These are phyloP conservation scores for Regulus satrapa DNA, from an alignment of 2,113 vertebrate species.

Conservation along the genomic window DNA sequence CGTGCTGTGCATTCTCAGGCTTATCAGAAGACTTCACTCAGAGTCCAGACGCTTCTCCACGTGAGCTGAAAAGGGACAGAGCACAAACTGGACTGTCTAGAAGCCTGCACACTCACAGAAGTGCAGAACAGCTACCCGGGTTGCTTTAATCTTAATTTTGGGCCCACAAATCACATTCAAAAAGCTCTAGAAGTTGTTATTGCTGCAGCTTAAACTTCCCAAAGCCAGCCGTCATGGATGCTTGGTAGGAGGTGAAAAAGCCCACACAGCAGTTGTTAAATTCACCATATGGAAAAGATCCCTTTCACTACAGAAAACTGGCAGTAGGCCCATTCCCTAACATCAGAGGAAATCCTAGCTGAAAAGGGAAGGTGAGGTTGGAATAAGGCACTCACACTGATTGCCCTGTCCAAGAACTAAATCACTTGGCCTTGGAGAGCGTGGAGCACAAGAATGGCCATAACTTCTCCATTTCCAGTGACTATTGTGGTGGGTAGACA, in stretches of 20 bases:
- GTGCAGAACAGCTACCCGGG: neutral
- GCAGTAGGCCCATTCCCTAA: conserved; percentile 7
- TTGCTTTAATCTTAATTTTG: neutral
- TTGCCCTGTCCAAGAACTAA: neutral
- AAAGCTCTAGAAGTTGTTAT: conserved; percentile 42
- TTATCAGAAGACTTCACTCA: neutral
- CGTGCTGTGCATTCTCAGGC: accelerated
- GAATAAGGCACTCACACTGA: neutral
- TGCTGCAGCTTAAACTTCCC: conserved; percentile 40
- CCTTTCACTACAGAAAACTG: conserved; percentile 52
- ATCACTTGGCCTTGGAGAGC: neutral
- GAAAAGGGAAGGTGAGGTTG: neutral
- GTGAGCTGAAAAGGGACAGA: neutral
- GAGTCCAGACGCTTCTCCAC: neutral
- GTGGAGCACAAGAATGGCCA: neutral
- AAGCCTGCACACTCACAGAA: neutral
- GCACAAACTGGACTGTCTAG: neutral
- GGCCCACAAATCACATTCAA: neutral
- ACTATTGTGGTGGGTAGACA: neutral
- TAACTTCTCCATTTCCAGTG: neutral
- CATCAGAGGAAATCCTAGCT: conserved; percentile 44
- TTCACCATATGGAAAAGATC: conserved; percentile 59
- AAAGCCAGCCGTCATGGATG: conserved; percentile 10
- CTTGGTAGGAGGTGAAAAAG: conserved; percentile 56
- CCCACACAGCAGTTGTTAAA: conserved; percentile 61